phyloP scores from a whole-genome alignment of 1,140 invertebrate genomes.

The Drosophila sproati region DNA sequence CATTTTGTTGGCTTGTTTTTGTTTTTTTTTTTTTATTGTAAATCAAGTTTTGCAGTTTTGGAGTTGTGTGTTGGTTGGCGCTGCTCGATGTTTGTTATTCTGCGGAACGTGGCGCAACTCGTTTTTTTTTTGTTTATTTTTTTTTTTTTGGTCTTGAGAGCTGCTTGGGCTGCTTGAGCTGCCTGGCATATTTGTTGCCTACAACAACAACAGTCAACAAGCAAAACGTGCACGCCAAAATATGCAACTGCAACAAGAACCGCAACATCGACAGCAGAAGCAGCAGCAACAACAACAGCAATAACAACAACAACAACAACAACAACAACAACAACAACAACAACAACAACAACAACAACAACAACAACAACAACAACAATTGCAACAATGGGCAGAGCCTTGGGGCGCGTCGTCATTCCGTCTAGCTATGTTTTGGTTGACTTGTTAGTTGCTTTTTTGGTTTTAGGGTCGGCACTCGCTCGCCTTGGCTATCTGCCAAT shows the following conservation, averaged over 20 bases:
- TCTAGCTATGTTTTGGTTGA: conserved; percentile 71
- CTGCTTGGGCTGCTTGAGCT: conserved; percentile 30
- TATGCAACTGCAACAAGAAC: conserved; percentile 56
- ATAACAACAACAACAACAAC: conserved; percentile 57
- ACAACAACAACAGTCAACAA: conserved; percentile 42
- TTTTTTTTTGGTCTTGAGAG: conserved; percentile 41
- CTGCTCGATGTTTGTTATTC: conserved; percentile 74
- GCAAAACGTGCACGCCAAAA: conserved; percentile 54
- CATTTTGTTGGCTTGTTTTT: conserved; percentile 4
- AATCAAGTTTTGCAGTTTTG: conserved; percentile 78
- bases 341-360: conserved; percentile 50
- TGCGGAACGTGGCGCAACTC: conserved; percentile 69
- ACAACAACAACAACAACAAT: conserved; percentile 60
- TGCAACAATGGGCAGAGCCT: conserved; percentile 42
- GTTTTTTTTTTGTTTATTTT: conserved; percentile 30
- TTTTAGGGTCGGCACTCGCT: conserved; percentile 30
- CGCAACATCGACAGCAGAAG: conserved; percentile 35
- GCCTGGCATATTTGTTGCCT: conserved; percentile 76
- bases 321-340: conserved; percentile 62
- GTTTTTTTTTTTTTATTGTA: conserved; percentile 53
- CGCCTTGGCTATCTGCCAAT: conserved; percentile 77
- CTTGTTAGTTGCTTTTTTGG: conserved; percentile 58
- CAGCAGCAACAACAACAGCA: conserved; percentile 53
- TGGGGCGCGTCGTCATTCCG: conserved; percentile 69
- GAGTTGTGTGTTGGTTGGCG: conserved; percentile 15